Evolutionary conservation across 2,113 vertebrate species (phyloP).

Genomic region (Panthera leo): DNA sequence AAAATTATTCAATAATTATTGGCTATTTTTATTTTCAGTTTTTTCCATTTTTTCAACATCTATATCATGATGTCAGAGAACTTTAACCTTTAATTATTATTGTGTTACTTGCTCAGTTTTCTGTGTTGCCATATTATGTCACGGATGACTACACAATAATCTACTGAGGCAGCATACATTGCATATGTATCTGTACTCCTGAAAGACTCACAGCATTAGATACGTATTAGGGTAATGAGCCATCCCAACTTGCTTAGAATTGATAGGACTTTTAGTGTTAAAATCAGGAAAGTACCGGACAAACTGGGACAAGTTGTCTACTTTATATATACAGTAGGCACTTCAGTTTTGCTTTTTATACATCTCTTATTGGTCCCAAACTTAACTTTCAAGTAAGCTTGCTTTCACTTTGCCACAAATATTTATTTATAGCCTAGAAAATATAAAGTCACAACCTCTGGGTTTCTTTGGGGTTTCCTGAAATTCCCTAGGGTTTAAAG

Average conservation of each 20-base stretch:
- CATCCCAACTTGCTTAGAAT: not conserved
- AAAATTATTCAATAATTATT: not conserved
- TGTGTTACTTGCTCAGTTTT: not conserved
- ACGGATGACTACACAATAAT: not conserved
- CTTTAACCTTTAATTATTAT: not conserved
- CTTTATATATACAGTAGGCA: not conserved
- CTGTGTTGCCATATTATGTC: not conserved
- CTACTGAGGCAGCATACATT: not conserved
- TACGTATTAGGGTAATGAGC: not conserved
- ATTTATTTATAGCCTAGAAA: conserved; percentile 29
- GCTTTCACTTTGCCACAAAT: not conserved
- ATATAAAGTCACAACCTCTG: not conserved
- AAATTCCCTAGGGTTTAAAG: not conserved
- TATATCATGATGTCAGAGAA: not conserved
- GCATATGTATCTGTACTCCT: not conserved
- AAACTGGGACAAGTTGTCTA: not conserved
- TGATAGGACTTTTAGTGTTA: not conserved
- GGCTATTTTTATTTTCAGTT: not conserved
- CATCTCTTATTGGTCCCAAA: not conserved
- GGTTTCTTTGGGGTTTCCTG: not conserved
- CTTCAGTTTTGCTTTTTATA: not conserved
- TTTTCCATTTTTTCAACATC: not conserved
- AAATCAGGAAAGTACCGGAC: not conserved
- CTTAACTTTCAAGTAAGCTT: not conserved
- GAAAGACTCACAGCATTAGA: not conserved